These are phyloP conservation scores for Armadillidium nasatum DNA, from an alignment of 1,140 invertebrate species.

Conservation along the genomic window DNA sequence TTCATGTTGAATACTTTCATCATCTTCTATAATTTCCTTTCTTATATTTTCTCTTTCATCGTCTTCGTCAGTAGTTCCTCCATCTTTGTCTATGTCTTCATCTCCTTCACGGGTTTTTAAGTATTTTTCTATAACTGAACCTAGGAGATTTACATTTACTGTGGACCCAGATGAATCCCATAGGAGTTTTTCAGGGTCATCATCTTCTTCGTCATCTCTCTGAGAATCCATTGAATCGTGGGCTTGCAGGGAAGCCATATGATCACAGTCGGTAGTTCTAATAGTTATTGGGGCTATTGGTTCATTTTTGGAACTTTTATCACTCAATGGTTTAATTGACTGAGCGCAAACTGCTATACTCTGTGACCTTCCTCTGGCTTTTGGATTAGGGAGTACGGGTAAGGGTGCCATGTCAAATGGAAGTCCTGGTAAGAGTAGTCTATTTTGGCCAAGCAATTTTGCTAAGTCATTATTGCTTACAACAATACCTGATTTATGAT, in stretches of 20 bases:
- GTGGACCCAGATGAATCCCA: conserved; percentile 37
- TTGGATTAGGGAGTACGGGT: conserved; percentile 28
- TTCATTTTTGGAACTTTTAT: conserved; percentile 12
- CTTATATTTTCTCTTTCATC: conserved; percentile 22
- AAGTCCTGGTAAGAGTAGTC: conserved; percentile 34
- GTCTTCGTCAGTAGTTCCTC: neutral
- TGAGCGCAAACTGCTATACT: conserved; percentile 37
- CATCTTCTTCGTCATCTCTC: conserved; percentile 27
- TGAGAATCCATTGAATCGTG: conserved; percentile 30
- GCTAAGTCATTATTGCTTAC: conserved; percentile 36
- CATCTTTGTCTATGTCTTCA: conserved; percentile 14
- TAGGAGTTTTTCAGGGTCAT: conserved; percentile 12
- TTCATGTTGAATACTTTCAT: neutral
- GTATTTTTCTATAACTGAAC: conserved; percentile 39
- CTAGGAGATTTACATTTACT: conserved; percentile 34
- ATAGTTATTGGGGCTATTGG: conserved; percentile 36
- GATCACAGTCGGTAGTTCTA: conserved; percentile 38
- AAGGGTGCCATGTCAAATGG: conserved; percentile 23
- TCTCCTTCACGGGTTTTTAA: conserved; percentile 35
- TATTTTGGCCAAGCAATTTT: conserved; percentile 27
- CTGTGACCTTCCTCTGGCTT: conserved; percentile 35
- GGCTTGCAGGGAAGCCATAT: conserved; percentile 27
- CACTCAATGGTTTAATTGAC: conserved; percentile 6
- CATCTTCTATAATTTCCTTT: conserved; percentile 20
- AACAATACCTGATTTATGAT: conserved; percentile 36